Percentiles rank a stretch among this genome's conserved stretches.
Conservation (phyloP, 64 coral and sea anemone species). For the Pocillopora verrucosa region DNA sequence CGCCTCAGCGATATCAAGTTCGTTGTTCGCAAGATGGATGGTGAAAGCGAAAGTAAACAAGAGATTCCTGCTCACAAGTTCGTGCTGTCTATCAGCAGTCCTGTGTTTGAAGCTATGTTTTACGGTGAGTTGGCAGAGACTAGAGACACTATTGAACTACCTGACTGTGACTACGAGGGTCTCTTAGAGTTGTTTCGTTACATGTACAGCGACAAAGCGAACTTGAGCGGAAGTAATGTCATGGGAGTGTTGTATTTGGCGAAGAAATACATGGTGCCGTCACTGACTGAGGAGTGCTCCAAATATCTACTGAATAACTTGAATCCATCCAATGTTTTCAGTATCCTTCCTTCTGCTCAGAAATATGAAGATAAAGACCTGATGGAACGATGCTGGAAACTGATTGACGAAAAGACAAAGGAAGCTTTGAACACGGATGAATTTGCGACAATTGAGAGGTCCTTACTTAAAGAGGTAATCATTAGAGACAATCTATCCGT, state of each 20-base stretch:
- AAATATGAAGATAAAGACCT: not conserved
- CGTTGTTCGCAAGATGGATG: no score
- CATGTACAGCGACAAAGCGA: no score
- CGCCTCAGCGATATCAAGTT: not conserved
- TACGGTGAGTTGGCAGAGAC: no score
- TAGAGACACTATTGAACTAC: no score
- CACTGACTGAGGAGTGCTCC: not conserved
- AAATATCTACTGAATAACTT: not conserved
- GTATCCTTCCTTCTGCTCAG: not conserved
- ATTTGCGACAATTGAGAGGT: conserved; percentile 12
- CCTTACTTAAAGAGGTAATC: not conserved
- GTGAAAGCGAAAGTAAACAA: not conserved
- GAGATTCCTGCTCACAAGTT: no score
- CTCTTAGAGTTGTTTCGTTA: no score
- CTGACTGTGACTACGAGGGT: no score
- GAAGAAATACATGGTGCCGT: not conserved
- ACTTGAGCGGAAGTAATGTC: no score
- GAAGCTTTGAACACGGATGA: not conserved
- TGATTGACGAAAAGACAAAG: not conserved
- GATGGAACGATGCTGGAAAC: not conserved
- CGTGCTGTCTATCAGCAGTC: not conserved
- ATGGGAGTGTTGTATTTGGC: no score
- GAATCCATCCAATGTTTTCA: conserved; percentile 9
- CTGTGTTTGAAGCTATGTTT: no score
- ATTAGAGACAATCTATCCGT: not conserved